Evolutionary conservation across 1,140 invertebrate species (phyloP).

Genomic region (Tetraneura akinire): DNA sequence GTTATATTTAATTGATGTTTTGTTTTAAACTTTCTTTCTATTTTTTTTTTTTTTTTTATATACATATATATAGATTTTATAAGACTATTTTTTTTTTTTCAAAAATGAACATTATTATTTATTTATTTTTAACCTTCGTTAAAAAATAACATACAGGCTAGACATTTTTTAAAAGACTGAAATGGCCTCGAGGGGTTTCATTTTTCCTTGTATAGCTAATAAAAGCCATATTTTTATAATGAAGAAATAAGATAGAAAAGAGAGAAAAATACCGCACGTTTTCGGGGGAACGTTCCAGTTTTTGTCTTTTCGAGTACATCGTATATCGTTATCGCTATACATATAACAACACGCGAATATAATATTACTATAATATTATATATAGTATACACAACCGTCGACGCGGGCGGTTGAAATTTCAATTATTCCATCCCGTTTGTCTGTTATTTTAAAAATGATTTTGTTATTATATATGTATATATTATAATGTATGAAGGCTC

Average conservation of each 20-base stretch:
- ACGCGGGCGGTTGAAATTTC: conserved; percentile 14
- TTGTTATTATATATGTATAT: too few species aligned
- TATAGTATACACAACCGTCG: background rate
- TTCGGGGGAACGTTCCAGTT: conserved; percentile 23
- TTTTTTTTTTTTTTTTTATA: too few species aligned
- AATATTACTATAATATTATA: background rate
- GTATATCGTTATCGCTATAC: conserved; percentile 28
- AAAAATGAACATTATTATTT: background rate
- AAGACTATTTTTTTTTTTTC: conserved; percentile 14
- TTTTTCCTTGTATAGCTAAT: conserved; percentile 48
- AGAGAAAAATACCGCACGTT: conserved; percentile 40
- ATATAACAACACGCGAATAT: too few species aligned
- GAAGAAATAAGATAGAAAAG: conserved; percentile 12
- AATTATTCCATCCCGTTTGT: conserved; percentile 25
- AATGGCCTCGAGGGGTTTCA: conserved; percentile 45
- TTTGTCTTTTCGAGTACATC: conserved; percentile 10
- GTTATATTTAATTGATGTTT: conserved; percentile 41
- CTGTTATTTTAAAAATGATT: conserved; percentile 7
- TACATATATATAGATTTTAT: conserved; percentile 49
- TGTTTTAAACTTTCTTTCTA: conserved; percentile 24
- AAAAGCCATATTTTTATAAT: conserved; percentile 49
- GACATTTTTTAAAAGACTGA: conserved; percentile 50
- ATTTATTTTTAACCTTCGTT: conserved; percentile 34
- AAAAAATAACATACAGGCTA: conserved; percentile 49
- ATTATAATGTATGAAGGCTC: conserved; percentile 19